Base-by-base conservation (phyloP, 2,113 vertebrate genomes). In the Cercopithecus mona region DNA sequence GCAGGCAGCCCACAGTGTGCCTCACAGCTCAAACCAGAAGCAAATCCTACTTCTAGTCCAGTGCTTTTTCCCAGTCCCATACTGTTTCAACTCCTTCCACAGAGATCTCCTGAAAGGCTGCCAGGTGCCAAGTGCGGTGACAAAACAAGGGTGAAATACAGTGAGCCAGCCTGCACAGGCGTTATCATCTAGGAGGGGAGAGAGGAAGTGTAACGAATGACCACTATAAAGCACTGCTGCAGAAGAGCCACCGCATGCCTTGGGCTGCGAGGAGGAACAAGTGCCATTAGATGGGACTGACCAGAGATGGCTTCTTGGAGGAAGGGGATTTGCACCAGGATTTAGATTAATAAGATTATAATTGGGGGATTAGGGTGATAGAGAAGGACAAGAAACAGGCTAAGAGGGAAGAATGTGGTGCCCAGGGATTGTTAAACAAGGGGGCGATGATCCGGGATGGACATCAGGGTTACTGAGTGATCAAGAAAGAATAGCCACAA, bases 71-170 rank as follows among this genome's bases (percentile, higher is more conserved):
- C 32, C 35, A 30, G 43, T 50, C 43, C 66, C 50, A 14, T 78
- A 23, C 27, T 88, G 3, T 64, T 90, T 50, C 43, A 30, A 5
- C 50, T 64, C 57, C 45, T 73, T 73, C 25, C 92, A 45, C 18
- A 88, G 55, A 38, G 61, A 48, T 32, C 11, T 72, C 50, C 30
- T 48, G 25, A 85, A 94, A 88, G 40, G 48, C 68, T 80, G 16
- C 40, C 50, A 40, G 27, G 27, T n/a, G 12, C 55, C 66, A 70
- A 32, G 50, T 52, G 32, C 5, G 38, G 27, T 76, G 76, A 91
- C 68, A 73, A 75, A 96, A 38, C 30, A 87, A 70, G 70, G 50
- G n/a, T 35, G 70, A 40, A 30, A 25, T 84, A 88, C 84, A 17
- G 52, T 27, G 16, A 59, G 5, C 25, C 83, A 73, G 13, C 10